A percentile compares a stretch with the other conserved stretches of the same genome.
Conservation (phyloP, 2,797 vertebrate genomes). For the Peromyscus attwateri region DNA sequence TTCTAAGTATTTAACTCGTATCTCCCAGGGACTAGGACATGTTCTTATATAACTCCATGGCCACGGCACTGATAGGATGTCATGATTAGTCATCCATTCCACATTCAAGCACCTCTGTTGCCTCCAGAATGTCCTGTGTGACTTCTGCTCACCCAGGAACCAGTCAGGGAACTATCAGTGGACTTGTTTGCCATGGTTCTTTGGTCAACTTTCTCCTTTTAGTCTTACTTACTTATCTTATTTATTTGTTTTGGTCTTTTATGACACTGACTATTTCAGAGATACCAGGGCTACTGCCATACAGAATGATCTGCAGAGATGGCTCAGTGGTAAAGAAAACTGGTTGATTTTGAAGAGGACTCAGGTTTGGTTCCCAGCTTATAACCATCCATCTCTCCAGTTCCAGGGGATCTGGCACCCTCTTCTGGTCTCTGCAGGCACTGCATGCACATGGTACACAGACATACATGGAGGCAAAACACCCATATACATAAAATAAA, state of each 20-base stretch:
- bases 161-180: background rate
- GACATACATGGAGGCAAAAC: background rate
- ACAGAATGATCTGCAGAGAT: background rate
- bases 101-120: background rate
- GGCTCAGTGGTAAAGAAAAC: background rate
- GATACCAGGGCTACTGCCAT: background rate
- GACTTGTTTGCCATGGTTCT: background rate
- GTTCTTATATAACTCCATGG: background rate
- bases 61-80: background rate
- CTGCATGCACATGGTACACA: background rate
- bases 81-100: background rate
- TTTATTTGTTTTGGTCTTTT: background rate
- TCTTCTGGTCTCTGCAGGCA: background rate
- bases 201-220: background rate
- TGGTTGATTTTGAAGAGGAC: background rate
- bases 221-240: background rate
- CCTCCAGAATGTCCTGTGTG: slow-evolving; percentile 5
- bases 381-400: background rate
- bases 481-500: background rate
- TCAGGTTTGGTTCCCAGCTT: background rate
- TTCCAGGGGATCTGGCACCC: background rate
- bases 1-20: slow-evolving; percentile 15
- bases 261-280: background rate
- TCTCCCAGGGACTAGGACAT: background rate
- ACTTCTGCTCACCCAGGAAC: background rate